Evolutionary conservation across 2,888 invertebrate species (phyloP).

Genomic region (Melinaea menophilus): DNA sequence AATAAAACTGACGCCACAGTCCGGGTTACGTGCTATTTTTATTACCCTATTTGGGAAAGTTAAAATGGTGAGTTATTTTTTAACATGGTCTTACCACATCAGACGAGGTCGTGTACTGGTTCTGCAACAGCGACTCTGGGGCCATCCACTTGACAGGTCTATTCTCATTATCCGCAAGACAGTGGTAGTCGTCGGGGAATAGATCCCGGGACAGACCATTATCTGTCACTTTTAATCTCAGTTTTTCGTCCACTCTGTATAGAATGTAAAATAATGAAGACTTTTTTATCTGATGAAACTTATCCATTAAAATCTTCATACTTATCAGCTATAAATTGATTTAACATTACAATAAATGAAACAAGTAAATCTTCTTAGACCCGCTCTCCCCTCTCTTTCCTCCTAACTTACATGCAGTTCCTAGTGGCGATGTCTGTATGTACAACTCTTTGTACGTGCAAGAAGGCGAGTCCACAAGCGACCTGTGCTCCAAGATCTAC

Average conservation of each 20-base stretch:
- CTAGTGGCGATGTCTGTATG: constrained; percentile 95
- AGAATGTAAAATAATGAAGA: constrained; percentile 12
- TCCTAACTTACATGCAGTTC: constrained; percentile 90
- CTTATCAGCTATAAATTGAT: background rate
- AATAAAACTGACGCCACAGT: too few species aligned
- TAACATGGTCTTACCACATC: constrained; percentile 85
- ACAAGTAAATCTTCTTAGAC: background rate
- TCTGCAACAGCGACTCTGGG: constrained; percentile 88
- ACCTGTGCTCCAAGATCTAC: constrained; percentile 92
- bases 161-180: constrained; percentile 95
- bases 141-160: constrained; percentile 97
- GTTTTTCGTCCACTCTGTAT: constrained; percentile 83
- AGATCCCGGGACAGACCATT: constrained; percentile 92
- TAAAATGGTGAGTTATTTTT: too few species aligned
- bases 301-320: background rate
- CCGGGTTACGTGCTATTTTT: too few species aligned
- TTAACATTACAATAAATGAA: background rate
- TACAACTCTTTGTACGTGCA: constrained; percentile 91
- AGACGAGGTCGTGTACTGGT: constrained; percentile 89
- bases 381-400: background rate
- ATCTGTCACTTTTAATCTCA: constrained; percentile 91
- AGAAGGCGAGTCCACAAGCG: constrained; percentile 89
- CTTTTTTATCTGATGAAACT: background rate
- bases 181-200: constrained; percentile 95
- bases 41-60: too few species aligned